phyloP scores from a whole-genome alignment of 2,888 invertebrate genomes.

The Drosophila nigricruria region DNA sequence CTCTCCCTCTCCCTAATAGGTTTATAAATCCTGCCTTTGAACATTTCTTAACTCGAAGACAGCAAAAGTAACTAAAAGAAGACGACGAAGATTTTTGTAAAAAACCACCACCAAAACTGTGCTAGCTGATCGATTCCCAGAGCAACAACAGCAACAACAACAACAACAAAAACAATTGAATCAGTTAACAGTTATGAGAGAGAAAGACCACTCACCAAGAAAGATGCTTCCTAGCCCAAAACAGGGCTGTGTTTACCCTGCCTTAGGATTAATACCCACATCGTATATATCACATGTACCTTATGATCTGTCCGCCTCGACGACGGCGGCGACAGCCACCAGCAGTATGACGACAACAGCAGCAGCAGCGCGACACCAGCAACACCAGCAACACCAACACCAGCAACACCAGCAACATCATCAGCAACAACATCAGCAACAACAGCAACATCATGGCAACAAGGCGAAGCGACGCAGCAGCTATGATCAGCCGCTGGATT shows the following conservation, averaged over 20 bases:
- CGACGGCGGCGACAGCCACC: slow-evolving; percentile 84
- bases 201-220: slow-evolving; percentile 96
- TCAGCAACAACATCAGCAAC: slow-evolving; percentile 52
- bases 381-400: slow-evolving; percentile 41
- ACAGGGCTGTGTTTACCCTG: slow-evolving; percentile 90
- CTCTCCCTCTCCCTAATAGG: slow-evolving; percentile 36
- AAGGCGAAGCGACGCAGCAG: slow-evolving; percentile 73
- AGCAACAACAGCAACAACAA: slow-evolving; percentile 7
- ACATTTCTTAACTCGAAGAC: slow-evolving; percentile 36
- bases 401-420: slow-evolving; percentile 37
- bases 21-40: slow-evolving; percentile 30
- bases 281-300: slow-evolving; percentile 87
- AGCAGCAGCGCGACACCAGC: slow-evolving; percentile 45
- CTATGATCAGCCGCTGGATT: slow-evolving; percentile 93
- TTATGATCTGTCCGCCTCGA: slow-evolving; percentile 88
- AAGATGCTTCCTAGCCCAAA: slow-evolving; percentile 93
- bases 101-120: background rate
- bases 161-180: slow-evolving; percentile 27
- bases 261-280: slow-evolving; percentile 87
- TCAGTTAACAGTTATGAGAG: slow-evolving; percentile 89
- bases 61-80: slow-evolving; percentile 15
- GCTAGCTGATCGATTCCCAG: background rate
- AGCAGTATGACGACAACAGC: slow-evolving; percentile 84
- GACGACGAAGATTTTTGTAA: background rate
- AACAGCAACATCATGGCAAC: slow-evolving; percentile 61